Evolutionary conservation across 2,888 invertebrate species (phyloP).

Genomic region (Drosophila putrida): DNA sequence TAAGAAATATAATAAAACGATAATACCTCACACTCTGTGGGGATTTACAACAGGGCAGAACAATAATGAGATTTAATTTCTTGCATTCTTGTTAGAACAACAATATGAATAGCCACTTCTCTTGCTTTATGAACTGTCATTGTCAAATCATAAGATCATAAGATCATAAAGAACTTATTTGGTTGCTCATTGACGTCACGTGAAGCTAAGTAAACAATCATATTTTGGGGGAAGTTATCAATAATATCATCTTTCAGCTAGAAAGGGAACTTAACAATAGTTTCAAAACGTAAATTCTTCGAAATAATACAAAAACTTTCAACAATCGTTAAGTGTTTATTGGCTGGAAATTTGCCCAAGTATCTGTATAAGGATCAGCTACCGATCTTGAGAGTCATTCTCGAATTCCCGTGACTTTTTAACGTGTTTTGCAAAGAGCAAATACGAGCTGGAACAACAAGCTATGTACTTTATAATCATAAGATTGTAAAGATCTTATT

Average conservation of each 20-base stretch:
- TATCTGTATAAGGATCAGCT: background rate
- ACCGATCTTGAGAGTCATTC: conserved; percentile 1
- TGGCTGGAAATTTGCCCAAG: background rate
- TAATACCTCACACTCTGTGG: background rate
- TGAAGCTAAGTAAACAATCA: background rate
- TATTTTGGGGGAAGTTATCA: background rate
- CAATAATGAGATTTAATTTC: background rate
- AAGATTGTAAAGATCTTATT: conserved; percentile 24
- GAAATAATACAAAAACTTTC: background rate
- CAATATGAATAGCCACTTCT: conserved; percentile 21
- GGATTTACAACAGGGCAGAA: conserved; percentile 22
- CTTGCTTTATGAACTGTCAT: conserved; percentile 52
- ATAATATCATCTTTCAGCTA: background rate
- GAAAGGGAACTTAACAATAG: background rate
- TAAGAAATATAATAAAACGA: background rate
- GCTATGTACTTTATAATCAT: conserved; percentile 8
- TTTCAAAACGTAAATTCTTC: background rate
- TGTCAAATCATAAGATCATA: conserved; percentile 20
- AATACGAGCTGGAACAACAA: background rate
- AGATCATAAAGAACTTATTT: conserved; percentile 36
- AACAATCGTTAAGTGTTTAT: background rate
- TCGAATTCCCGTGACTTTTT: background rate
- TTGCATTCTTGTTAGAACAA: background rate
- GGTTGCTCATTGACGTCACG: conserved; percentile 25
- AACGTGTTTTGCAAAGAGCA: background rate